A percentile compares a stretch with the other conserved stretches of the same genome.
Conservation (phyloP, 2,113 vertebrate genomes). For the Tringa solitaria region DNA sequence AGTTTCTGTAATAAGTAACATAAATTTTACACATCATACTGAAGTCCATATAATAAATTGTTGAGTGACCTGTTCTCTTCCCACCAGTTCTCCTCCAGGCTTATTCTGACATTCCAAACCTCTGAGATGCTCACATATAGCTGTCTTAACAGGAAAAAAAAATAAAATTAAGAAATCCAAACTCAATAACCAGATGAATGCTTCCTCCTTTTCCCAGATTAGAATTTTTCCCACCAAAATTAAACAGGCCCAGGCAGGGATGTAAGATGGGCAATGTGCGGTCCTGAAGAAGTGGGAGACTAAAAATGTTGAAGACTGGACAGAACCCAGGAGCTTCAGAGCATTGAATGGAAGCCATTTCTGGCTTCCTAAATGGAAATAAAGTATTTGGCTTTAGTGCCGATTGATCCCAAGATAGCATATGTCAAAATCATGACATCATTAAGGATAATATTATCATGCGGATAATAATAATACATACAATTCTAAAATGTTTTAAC, state of each 20-base stretch:
- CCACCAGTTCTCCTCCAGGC: not conserved
- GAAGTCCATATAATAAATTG: constrained; percentile 48
- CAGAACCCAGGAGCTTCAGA: not conserved
- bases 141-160: not conserved
- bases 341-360: not conserved
- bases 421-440: not conserved
- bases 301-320: not conserved
- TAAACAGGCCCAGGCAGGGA: not conserved
- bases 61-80: constrained; percentile 50
- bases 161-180: not conserved
- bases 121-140: not conserved
- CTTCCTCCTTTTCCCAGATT: not conserved
- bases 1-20: constrained; percentile 9
- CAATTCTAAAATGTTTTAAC: not conserved
- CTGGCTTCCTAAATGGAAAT: not conserved
- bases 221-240: not conserved
- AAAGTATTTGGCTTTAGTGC: not conserved
- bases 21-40: not conserved
- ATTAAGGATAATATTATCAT: not conserved
- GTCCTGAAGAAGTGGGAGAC: not conserved
- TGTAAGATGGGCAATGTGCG: not conserved
- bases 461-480: not conserved
- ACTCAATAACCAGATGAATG: not conserved
- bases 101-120: constrained; percentile 38
- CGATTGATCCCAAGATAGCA: not conserved